A percentile compares a stretch with the other conserved stretches of the same genome.
Conservation (phyloP, 2,797 vertebrate species). For the Lepidocolaptes lacrymiger region DNA sequence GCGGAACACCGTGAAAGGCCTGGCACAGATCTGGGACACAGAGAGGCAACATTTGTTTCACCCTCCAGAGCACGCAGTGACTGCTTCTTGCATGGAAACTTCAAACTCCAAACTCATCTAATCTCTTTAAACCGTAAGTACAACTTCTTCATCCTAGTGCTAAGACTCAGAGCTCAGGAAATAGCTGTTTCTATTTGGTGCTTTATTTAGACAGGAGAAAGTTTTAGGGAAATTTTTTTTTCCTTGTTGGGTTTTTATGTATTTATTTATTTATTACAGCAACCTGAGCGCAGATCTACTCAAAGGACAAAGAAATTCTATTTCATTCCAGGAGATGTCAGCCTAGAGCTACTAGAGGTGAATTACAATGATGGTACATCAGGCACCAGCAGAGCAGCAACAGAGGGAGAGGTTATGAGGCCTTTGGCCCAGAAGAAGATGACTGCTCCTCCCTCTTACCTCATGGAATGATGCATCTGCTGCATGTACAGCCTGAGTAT, state of each 20-base stretch:
- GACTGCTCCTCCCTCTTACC: background rate
- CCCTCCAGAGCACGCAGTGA: background rate
- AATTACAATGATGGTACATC: background rate
- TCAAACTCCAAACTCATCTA: background rate
- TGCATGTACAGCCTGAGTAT: fast-evolving
- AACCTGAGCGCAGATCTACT: background rate
- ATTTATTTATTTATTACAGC: background rate
- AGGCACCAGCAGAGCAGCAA: background rate
- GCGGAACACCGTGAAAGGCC: conserved; percentile 96
- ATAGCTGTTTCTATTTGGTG: background rate
- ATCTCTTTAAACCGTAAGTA: background rate
- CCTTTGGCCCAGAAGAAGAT: background rate
- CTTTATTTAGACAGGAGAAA: background rate
- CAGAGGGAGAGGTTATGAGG: background rate
- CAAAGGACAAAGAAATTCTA: background rate
- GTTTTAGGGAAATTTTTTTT: background rate
- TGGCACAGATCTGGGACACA: conserved; percentile 90
- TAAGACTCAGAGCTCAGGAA: background rate
- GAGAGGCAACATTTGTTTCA: background rate
- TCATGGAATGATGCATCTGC: background rate
- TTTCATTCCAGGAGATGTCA: background rate
- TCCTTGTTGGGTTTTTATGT: background rate
- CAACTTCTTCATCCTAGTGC: background rate
- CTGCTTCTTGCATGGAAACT: background rate
- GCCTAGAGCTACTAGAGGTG: background rate